Conservation (phyloP, 2,797 vertebrate species). For the Micromesistius poutassou region DNA sequence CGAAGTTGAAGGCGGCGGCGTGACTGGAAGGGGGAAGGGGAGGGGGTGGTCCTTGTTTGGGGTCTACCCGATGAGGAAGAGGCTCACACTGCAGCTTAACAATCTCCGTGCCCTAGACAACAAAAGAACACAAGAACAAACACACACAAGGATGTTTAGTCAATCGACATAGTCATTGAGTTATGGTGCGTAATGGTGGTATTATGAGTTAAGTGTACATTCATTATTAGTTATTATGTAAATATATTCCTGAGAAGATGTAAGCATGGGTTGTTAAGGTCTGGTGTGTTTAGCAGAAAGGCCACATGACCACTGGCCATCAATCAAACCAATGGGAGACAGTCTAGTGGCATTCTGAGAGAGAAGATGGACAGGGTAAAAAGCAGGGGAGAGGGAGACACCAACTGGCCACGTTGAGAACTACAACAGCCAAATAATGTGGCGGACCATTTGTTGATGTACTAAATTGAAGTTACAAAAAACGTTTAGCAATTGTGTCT, state of each 20-base stretch:
- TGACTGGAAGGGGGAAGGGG: slow-evolving; percentile 9
- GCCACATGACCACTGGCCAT: slow-evolving; percentile 11
- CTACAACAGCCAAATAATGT: slow-evolving; percentile 63
- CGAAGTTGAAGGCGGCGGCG: neutral
- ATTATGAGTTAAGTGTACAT: neutral
- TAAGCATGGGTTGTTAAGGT: neutral
- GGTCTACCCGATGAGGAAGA: slow-evolving; percentile 25
- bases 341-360: slow-evolving; percentile 16
- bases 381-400: slow-evolving; percentile 61
- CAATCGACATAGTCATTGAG: neutral
- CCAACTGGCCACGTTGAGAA: slow-evolving; percentile 75
- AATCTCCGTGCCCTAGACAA: slow-evolving; percentile 48
- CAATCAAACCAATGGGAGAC: slow-evolving; percentile 15
- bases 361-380: slow-evolving; percentile 12
- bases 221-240: neutral
- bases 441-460: slow-evolving; percentile 16
- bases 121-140: slow-evolving; percentile 7
- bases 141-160: slow-evolving; percentile 9
- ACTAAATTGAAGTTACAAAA: slow-evolving; percentile 6
- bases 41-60: slow-evolving; percentile 31
- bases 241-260: neutral
- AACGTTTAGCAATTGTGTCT: slow-evolving; percentile 1
- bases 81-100: slow-evolving; percentile 50
- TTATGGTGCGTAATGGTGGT: neutral
- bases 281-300: slow-evolving; percentile 8